phyloP scores from a whole-genome alignment of 1,140 invertebrate species.

The Goniozus legneri region DNA sequence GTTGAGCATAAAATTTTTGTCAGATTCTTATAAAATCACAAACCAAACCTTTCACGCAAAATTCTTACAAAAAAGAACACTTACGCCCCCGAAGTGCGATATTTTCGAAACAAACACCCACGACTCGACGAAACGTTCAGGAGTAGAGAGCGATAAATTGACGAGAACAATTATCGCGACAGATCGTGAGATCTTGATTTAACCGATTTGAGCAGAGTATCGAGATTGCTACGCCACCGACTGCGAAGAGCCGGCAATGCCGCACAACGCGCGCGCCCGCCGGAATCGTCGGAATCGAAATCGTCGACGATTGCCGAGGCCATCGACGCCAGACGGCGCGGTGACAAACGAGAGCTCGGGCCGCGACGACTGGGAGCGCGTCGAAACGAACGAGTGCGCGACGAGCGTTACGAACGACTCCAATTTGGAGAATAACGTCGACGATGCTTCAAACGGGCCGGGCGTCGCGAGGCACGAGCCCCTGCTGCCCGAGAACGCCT shows the following conservation, averaged over 20 bases:
- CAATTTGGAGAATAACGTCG: neutral
- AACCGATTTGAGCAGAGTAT: too few relatives aligned
- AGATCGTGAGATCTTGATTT: slow-evolving; percentile 17
- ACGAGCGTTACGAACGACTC: slow-evolving; percentile 6
- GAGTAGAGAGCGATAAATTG: too few relatives aligned
- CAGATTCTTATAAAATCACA: too few relatives aligned
- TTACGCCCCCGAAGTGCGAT: too few relatives aligned
- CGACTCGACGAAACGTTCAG: neutral
- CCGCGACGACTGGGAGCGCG: slow-evolving; percentile 1
- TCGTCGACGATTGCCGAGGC: slow-evolving; percentile 9
- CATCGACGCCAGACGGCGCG: neutral
- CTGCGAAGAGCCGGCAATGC: slow-evolving; percentile 32
- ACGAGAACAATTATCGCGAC: slow-evolving; percentile 3
- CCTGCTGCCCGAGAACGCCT: too few relatives aligned
- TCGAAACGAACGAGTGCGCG: too few relatives aligned
- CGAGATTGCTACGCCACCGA: slow-evolving; percentile 35
- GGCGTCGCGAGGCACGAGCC: too few relatives aligned
- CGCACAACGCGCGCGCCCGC: slow-evolving; percentile 31
- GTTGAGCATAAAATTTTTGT: too few relatives aligned
- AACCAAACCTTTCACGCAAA: too few relatives aligned
- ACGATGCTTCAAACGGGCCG: too few relatives aligned
- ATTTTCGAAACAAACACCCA: too few relatives aligned
- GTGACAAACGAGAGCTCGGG: neutral
- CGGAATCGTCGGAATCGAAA: slow-evolving; percentile 31
- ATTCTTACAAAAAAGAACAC: too few relatives aligned